These are phyloP conservation scores for Bergia puertoricense DNA, from an alignment of 92 coral and sea anemone genomes.

Conservation along the genomic window DNA sequence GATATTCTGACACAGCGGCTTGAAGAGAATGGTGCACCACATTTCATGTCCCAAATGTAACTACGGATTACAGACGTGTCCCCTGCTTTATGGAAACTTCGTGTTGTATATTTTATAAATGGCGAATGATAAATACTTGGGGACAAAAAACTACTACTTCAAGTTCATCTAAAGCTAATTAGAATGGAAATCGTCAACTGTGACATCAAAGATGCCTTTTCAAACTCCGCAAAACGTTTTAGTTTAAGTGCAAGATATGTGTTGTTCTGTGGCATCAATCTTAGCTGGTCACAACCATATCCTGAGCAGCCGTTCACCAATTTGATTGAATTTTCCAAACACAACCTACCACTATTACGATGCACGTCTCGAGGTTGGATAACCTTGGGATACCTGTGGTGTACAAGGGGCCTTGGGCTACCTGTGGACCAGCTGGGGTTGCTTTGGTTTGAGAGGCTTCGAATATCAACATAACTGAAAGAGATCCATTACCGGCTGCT, in stretches of 20 bases:
- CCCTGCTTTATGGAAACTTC: background rate
- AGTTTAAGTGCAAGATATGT: background rate
- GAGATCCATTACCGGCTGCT: too few species aligned
- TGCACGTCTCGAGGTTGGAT: too few species aligned
- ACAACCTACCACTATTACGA: background rate
- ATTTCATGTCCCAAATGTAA: conserved; percentile 78
- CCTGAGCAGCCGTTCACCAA: background rate
- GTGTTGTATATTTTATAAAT: background rate
- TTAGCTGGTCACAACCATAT: background rate
- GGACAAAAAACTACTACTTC: background rate
- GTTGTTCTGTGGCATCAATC: background rate
- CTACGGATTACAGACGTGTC: background rate
- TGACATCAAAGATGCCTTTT: background rate
- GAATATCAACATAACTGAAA: background rate
- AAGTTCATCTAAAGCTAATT: background rate
- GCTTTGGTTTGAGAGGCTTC: background rate
- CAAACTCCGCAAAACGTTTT: background rate
- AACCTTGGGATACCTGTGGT: too few species aligned
- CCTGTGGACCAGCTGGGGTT: background rate
- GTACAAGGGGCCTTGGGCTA: background rate
- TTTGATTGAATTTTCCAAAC: too few species aligned
- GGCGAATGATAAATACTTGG: background rate
- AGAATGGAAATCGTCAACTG: background rate
- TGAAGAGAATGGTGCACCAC: conserved; percentile 86
- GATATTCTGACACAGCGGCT: conserved; percentile 84